Conservation (phyloP, 1,140 invertebrate genomes). For the Drosophila paulistorum region DNA sequence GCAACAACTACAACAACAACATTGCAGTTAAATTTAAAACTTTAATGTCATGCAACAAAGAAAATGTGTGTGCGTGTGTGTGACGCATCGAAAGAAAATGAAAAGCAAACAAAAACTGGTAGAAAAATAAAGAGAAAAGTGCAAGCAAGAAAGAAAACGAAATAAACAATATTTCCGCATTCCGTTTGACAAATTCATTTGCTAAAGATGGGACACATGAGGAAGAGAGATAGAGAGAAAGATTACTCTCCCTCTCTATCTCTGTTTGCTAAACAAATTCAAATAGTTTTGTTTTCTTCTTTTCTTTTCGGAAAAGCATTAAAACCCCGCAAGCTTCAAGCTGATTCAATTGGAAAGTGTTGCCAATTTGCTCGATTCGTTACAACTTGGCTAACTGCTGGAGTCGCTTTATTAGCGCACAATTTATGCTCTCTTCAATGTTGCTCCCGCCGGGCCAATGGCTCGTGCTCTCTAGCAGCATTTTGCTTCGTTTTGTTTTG, state of each 20-base stretch:
- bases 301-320: background rate
- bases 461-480: constrained; percentile 38
- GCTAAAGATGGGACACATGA: constrained; percentile 25
- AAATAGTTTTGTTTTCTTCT: constrained; percentile 25
- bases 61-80: constrained; percentile 54
- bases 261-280: constrained; percentile 30
- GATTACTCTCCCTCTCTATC: background rate
- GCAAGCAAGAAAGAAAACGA: constrained; percentile 52
- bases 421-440: constrained; percentile 65
- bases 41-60: constrained; percentile 76
- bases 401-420: constrained; percentile 71
- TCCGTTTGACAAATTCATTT: constrained; percentile 72
- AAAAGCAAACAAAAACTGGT: constrained; percentile 48
- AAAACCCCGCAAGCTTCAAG: constrained; percentile 41
- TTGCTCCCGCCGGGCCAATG: constrained; percentile 38
- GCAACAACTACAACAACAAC: background rate
- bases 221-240: background rate
- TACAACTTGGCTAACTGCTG: constrained; percentile 64
- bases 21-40: constrained; percentile 76
- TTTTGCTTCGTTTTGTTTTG: background rate
- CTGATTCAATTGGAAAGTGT: constrained; percentile 77
- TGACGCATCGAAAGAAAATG: constrained; percentile 47
- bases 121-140: constrained; percentile 57
- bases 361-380: constrained; percentile 71
- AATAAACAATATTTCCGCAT: constrained; percentile 72